Base-by-base conservation (phyloP, 2,797 vertebrate genomes). In the Delichon dasypus region DNA sequence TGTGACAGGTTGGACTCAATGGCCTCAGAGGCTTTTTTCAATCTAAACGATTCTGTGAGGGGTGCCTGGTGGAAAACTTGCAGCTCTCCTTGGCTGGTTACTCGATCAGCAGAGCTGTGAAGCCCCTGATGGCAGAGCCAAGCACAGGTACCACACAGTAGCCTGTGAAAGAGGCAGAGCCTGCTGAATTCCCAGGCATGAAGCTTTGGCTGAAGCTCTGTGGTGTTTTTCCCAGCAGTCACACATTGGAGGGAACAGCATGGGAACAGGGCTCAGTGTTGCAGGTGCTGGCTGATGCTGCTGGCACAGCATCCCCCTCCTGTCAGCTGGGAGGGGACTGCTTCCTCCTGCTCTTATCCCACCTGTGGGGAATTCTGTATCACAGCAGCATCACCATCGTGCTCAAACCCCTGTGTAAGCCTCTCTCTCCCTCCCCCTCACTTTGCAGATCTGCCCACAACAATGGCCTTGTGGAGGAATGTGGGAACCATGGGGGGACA, bases 381-480 rank as follows among this genome's bases (percentile, higher is more conserved):
- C 40, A 30, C 30, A 58, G 48, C 74, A 74, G 82, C 53, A 16
- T 25, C 53, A 7, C 38, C 58, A 32, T 6, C 3, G 2, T 5
- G 38, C 22, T 11, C 51, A 27, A 11, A 22, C 2, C 30, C 36
- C 45, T 4, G 26, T 6, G 21, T 51, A 4, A 88, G 19, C 40
- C 32, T 47, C 19, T 85, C 29, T 38, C 20, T 84, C 13, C 53
- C 5, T 82, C 5, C 0, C 21, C 11, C 32, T 83, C 23, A 1
- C 34, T 10, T 73, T 78, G 71, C 89, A 95, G 94, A 20, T 53
- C 20, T 65, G 45, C 19, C 42, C 26, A 25, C 44, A 25, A 66
- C 82, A 30, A 55, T 2, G 0, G 4, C 72, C 32, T 10, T 18
- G 26, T 0, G 0, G n/a, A 51, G 18, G 4, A 20, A 22, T 4